phyloP scores from a whole-genome alignment of 2,797 vertebrate species.

The Lutjanus campechanus region DNA sequence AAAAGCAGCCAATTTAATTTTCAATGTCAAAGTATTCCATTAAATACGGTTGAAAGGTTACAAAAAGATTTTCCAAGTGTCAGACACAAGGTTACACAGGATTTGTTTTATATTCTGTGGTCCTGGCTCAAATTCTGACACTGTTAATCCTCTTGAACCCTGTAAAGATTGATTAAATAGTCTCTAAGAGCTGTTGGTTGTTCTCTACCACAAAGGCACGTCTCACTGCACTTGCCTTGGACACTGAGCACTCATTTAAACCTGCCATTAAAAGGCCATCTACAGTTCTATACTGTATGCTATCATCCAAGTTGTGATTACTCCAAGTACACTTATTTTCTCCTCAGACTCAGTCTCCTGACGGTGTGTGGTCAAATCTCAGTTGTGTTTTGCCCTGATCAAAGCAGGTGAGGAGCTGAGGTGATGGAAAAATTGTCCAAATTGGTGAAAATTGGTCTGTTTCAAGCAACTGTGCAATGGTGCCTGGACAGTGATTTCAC shows the following conservation, averaged over 20 bases:
- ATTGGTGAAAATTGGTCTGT: background rate
- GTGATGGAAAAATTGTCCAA: background rate
- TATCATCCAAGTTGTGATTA: background rate
- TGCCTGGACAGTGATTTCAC: background rate
- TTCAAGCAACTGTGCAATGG: background rate
- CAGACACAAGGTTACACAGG: background rate
- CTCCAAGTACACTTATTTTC: background rate
- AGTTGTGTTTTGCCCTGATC: background rate
- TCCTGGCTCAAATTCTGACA: background rate
- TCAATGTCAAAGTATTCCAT: background rate
- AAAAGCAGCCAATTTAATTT: constrained; percentile 19
- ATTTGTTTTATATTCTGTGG: background rate
- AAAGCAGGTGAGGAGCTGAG: background rate
- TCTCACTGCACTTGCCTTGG: background rate
- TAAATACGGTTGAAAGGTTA: background rate
- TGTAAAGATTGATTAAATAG: background rate
- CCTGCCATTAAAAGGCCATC: background rate
- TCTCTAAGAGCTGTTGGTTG: constrained; percentile 2
- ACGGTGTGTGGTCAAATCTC: background rate
- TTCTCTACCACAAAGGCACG: constrained; percentile 3
- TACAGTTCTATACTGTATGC: background rate
- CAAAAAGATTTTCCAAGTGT: background rate
- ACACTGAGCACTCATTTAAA: background rate
- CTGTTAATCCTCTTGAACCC: background rate
- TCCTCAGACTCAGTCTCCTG: background rate